These are phyloP conservation scores for Ctenopoma multispine DNA, from an alignment of 2,797 vertebrate species.

Conservation along the genomic window DNA sequence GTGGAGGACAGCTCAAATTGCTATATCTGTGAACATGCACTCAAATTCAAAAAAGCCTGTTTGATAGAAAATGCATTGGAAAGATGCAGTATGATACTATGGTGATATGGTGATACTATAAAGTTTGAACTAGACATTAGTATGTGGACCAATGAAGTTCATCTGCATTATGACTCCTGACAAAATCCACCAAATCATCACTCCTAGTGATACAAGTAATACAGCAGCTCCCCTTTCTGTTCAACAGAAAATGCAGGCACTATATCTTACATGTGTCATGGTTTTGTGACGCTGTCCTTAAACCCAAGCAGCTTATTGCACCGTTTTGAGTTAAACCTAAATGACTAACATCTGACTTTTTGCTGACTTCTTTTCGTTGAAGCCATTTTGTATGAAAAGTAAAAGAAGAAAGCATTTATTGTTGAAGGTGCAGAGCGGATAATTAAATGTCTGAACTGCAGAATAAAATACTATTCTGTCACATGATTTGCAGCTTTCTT, in stretches of 20 bases:
- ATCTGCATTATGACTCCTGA: neutral
- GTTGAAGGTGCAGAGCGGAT: neutral
- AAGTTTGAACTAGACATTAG: neutral
- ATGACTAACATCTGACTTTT: constrained; percentile 12
- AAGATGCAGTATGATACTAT: too few relatives aligned
- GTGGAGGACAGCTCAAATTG: constrained; percentile 10
- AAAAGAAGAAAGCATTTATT: neutral
- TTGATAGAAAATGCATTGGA: neutral
- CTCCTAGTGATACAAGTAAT: too few relatives aligned
- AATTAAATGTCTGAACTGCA: constrained; percentile 1
- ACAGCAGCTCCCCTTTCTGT: neutral
- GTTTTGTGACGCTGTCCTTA: neutral
- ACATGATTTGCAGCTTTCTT: constrained; percentile 1
- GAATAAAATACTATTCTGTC: neutral
- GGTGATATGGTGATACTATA: neutral
- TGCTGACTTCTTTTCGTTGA: neutral
- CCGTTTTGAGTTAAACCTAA: neutral
- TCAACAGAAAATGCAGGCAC: constrained; percentile 4
- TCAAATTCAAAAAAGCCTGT: neutral
- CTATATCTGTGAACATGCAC: constrained; percentile 3
- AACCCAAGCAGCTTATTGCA: neutral
- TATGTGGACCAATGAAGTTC: neutral
- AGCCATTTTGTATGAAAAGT: constrained; percentile 2
- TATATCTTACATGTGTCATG: neutral
- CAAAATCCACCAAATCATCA: constrained; percentile 5